Conservation (phyloP, 1,140 invertebrate genomes). For the Schlechtendalia chinensis region DNA sequence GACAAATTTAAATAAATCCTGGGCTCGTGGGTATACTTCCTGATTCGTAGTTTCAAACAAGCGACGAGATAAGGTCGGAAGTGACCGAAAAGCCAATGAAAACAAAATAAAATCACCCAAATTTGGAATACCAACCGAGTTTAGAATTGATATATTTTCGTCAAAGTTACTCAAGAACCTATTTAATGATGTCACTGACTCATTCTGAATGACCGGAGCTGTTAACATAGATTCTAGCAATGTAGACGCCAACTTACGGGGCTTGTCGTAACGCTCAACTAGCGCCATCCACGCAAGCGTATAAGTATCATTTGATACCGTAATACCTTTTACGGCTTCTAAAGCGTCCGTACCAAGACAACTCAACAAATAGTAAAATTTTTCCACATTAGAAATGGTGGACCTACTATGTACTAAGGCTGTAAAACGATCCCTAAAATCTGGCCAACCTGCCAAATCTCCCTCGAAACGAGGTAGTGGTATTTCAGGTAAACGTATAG, state of each 20-base stretch:
- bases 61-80: not conserved
- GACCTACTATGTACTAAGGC: not conserved
- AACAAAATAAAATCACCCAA: not conserved
- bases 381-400: not conserved
- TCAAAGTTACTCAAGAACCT: not conserved
- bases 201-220: not conserved
- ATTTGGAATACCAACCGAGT: not conserved
- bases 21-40: not conserved
- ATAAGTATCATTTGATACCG: not conserved
- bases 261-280: not conserved
- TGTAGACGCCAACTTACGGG: not conserved
- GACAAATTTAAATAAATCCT: not conserved
- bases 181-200: not conserved
- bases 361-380: not conserved
- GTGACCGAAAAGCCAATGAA: not conserved
- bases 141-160: not conserved
- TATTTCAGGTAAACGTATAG: not conserved
- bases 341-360: not conserved
- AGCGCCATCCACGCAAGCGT: not conserved
- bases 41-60: not conserved
- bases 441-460: not conserved
- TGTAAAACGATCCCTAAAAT: not conserved
- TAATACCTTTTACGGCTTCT: not conserved
- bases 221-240: not conserved
- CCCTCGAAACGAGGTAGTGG: not conserved